These are phyloP conservation scores for Toxostoma redivivum DNA, from an alignment of 2,113 vertebrate species.

Conservation along the genomic window DNA sequence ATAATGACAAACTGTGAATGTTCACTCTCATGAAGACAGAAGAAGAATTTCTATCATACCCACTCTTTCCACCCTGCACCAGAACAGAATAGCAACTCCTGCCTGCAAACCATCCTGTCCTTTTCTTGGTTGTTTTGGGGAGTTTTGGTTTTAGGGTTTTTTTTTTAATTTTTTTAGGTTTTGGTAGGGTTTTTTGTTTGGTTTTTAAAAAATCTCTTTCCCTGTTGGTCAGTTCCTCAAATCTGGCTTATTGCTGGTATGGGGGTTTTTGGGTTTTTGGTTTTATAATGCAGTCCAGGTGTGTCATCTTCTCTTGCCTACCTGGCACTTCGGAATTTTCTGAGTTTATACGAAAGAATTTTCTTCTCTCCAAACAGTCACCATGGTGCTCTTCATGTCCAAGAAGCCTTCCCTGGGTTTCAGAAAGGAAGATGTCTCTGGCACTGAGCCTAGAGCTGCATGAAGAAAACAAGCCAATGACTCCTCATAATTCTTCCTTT, in stretches of 20 bases:
- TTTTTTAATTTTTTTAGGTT: too few species aligned
- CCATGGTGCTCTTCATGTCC: not conserved
- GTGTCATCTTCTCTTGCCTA: not conserved
- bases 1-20: not conserved
- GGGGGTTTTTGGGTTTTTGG: not conserved
- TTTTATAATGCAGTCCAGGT: not conserved
- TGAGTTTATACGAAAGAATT: not conserved
- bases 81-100: not conserved
- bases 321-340: not conserved
- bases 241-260: not conserved
- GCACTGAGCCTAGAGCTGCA: not conserved
- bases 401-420: not conserved
- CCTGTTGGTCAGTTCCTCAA: not conserved
- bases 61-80: not conserved
- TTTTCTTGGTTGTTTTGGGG: not conserved
- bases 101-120: not conserved
- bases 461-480: not conserved
- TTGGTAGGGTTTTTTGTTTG: not conserved
- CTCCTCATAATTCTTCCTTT: not conserved
- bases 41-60: not conserved
- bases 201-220: not conserved
- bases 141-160: not conserved
- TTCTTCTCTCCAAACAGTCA: not conserved
- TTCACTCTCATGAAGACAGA: not conserved
- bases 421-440: not conserved